Evolutionary conservation across 1,140 invertebrate species (phyloP), one percentile per base, ranked within the genome.

Genomic region (Heliconius hermathena): DNA sequence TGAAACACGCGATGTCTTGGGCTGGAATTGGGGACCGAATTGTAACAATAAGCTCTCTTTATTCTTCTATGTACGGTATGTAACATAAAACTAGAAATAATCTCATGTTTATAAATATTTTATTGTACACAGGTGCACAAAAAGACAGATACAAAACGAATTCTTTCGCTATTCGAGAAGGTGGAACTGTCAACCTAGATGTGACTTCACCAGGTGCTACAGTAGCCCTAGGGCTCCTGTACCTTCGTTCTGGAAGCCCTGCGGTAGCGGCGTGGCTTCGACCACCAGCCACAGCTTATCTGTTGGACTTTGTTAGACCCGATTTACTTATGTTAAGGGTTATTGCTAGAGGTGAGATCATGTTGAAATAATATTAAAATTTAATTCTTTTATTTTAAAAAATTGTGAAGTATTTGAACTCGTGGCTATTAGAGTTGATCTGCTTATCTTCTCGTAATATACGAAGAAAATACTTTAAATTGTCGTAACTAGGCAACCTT

Each of bases 171-270:
- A 66, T 66, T 16, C 95, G 97, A 38, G 98, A 99, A 95, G 98
- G 98, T n/a, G 97, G 98, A 79, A 97, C 96, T 29, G 98, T 99
- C 20, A 99, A 99, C 95, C 97, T 99, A 70, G 98, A 99, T 95
- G 98, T 99, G 3, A 99, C 99, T 2, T 97, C 98, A 72, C 98
- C 99, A 18, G 99, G 99, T 18, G 98, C 99, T 8, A 99, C 98
- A 0, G 94, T 99, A 52, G 99, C 99, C 1, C 94, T 99, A 13
- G 99, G 98, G 8, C 96, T 99, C 77, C 98, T 99, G 96, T 99
- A 98, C 94, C 97, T 99, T 86, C 97, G 97, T 80, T 98, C 97
- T 9, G 96, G 96, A 72, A 98, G 98, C 94, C 96, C 96, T 84
- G 97, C 98, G 8, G 97, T 99, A n/a, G 98, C 98, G 9, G 97